Base-by-base conservation (phyloP, 2,113 vertebrate species). In the Cichladusa arquata region DNA sequence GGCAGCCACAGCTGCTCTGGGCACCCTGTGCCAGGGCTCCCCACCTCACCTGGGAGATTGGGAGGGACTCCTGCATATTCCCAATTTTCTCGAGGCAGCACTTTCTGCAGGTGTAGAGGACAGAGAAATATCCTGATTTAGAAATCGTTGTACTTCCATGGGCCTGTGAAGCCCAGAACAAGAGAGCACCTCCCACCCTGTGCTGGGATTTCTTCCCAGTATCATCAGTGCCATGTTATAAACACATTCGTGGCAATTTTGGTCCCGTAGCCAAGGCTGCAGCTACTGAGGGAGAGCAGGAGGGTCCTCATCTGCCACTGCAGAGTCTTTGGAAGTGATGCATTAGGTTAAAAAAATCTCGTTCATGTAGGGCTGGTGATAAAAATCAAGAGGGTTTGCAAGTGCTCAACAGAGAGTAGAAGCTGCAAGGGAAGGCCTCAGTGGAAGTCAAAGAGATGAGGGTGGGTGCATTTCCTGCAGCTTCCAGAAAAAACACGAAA, bases 331-430 rank as follows among this genome's bases (percentile, higher is more conserved):
- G 69, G 77, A 26, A 38, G 3, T 2, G 29, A 12, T 17, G 17
- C 40, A 29, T 13, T 0, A 3, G 34, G 54, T 6, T 17, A 12
- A 36, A 50, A 24, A 50, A 65, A 38, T 3, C 58, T 47, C 12
- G 11, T 11, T 86, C 51, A 25, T 34, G 36, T 38, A 65, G 56
- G 47, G 62, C n/a, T 90, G 2, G 0, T 16, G 76, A 86, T 66
- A 90, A 94, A 51, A 48, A 92, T 86, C 88, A 73, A n/a, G 48
- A 54, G 40, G 34, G 48, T 57, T 70, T 77, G 67, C 71, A 82
- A 86, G 50, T 4, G 18, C 29, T 36, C 34, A 16, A 33, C 25
- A 38, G 26, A 45, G 36, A 67, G 51, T 2, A 48, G 2, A 3
- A 66, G 45, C 45, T 80, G 65, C 60, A 47, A 34, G 22, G 42